Conservation (phyloP, 2,797 vertebrate species). For the Anas bahamensis region DNA sequence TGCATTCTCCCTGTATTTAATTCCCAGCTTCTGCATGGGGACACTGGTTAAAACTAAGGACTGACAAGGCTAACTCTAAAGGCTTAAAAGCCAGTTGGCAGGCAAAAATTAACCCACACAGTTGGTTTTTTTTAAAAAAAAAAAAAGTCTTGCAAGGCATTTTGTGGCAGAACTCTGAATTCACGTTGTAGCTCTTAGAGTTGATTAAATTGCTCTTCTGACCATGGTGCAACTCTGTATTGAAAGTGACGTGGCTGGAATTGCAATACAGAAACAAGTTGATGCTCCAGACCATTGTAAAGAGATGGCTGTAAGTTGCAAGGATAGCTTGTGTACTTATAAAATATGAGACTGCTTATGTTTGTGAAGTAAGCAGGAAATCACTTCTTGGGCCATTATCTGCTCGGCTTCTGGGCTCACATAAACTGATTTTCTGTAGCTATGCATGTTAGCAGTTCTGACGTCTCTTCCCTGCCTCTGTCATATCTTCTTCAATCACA, state of each 20-base stretch:
- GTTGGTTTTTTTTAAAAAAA: not conserved
- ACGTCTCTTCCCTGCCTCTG: not conserved
- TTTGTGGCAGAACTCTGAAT: not conserved
- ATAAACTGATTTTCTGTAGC: not conserved
- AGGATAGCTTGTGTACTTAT: not conserved
- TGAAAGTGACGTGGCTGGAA: not conserved
- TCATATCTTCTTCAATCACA: accelerated
- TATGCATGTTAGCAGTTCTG: not conserved
- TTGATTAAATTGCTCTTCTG: not conserved
- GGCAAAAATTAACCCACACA: not conserved
- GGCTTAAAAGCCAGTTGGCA: not conserved
- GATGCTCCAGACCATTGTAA: not conserved
- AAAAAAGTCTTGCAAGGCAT: not conserved
- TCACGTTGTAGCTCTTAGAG: not conserved
- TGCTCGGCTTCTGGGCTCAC: not conserved
- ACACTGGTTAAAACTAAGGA: not conserved
- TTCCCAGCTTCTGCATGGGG: not conserved
- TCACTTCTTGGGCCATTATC: not conserved
- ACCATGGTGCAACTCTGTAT: not conserved
- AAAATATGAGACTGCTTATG: not conserved
- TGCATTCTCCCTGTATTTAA: not conserved
- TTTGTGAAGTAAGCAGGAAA: not conserved
- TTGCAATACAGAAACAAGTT: not conserved
- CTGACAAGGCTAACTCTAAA: not conserved
- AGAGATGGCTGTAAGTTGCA: not conserved